Base-by-base conservation (phyloP, 2,113 vertebrate genomes). In the Corydoras sp. region DNA sequence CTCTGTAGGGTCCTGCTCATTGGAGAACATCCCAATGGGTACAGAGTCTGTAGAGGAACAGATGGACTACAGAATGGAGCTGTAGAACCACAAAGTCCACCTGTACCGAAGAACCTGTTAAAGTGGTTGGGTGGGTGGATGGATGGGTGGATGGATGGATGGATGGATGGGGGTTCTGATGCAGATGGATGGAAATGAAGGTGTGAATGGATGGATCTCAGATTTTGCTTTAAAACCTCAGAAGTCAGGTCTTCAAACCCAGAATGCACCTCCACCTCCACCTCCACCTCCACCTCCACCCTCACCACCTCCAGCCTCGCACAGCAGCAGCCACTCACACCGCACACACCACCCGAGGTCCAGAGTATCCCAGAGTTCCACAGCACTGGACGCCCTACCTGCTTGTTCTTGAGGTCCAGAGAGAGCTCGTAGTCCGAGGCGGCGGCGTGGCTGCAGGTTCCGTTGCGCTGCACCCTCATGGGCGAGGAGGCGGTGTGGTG, bases 391-490 rank as follows among this genome's bases (percentile, higher is more conserved):
- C 65, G 63, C 80, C 91, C 91, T 96, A 99, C 96, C 96, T 98
- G 97, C 92, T 98, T 98, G 91, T 95, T 99, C 94, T 98, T 98
- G 93, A 98, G 93, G 91, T 99, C 95, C 91, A 98, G 92, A 77
- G 97, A 97, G 90, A 96, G 94, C 85, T 99, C 95, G 92, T 97
- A 98, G 88, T 98, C 93, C 65, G 94, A 93, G 78, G 92, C 67
- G 71, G 83, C 68, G 63, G 92, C 80, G 81, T 95, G 96, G 74
- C 94, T 93, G 90, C 95, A 94, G 84, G 91, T 90, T 82, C 91
- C 92, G 85, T 92, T 93, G 88, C 90, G 92, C 87, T 94, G 95
- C 87, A 93, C 91, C 90, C 86, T 90, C 87, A 94, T 82, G 58
- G 95, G 95, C 71, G 95, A 97, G 73, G 95, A 97, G 76, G 92